phyloP scores from a whole-genome alignment of 2,888 invertebrate genomes.

The Apomyelois bistriatella region DNA sequence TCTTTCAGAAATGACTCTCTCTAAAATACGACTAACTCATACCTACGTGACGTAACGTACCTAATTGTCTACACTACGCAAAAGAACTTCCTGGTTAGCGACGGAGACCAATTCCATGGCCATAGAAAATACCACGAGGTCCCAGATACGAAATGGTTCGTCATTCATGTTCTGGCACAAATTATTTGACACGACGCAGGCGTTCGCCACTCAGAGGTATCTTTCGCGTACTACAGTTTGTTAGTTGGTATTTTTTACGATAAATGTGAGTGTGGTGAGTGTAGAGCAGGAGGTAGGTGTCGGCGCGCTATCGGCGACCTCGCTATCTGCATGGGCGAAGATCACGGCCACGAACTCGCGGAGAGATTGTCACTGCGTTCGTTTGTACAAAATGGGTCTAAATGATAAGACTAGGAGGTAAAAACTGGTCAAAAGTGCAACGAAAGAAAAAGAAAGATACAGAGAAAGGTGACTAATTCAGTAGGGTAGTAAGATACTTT shows the following conservation, averaged over 20 bases:
- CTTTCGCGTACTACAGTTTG: background rate
- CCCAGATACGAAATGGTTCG: too few relatives aligned
- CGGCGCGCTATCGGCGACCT: constrained; percentile 1
- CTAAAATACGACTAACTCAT: too few relatives aligned
- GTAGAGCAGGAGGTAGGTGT: background rate
- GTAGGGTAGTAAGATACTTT: too few relatives aligned
- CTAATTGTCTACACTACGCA: too few relatives aligned
- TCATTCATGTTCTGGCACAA: too few relatives aligned
- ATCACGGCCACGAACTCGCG: background rate
- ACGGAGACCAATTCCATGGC: too few relatives aligned
- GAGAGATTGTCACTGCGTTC: background rate
- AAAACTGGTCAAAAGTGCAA: background rate
- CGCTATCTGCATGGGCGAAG: background rate
- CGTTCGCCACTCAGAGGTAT: background rate
- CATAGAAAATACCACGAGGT: too few relatives aligned
- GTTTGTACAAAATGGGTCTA: background rate
- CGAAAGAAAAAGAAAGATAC: background rate
- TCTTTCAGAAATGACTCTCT: too few relatives aligned
- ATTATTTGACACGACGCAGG: background rate
- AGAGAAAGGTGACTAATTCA: too few relatives aligned
- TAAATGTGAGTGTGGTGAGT: background rate
- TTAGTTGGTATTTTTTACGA: background rate
- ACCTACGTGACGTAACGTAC: too few relatives aligned
- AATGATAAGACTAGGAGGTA: background rate
- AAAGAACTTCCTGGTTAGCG: too few relatives aligned